Percentiles rank a stretch among this genome's conserved stretches.
Conservation (phyloP, 2,888 invertebrate genomes). For the Sclerodermus sp. region DNA sequence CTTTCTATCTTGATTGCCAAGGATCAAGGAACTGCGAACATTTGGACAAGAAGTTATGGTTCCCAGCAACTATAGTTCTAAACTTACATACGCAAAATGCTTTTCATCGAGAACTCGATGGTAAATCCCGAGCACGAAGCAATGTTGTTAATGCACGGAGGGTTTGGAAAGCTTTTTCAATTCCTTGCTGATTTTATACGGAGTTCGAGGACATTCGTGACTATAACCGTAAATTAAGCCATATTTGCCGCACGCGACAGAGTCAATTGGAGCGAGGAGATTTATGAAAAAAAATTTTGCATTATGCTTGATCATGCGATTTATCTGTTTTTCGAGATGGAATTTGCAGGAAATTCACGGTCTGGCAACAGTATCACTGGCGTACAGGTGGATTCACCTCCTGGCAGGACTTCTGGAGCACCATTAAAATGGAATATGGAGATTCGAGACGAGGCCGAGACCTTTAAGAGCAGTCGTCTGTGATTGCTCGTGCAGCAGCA, state of each 20-base stretch:
- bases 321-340: conserved; percentile 24
- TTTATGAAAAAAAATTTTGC: no score
- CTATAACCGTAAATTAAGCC: no score
- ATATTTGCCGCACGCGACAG: no score
- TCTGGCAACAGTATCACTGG: neutral
- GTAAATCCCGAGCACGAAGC: no score
- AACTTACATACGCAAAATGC: no score
- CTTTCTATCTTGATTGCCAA: neutral
- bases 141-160: conserved; percentile 6
- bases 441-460: conserved; percentile 15
- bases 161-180: conserved; percentile 9
- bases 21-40: no score
- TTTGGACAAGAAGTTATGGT: no score
- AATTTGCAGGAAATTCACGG: conserved; percentile 26
- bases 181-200: conserved; percentile 1
- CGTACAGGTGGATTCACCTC: conserved; percentile 5
- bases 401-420: conserved; percentile 17
- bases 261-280: no score
- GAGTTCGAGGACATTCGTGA: neutral
- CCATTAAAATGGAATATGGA: conserved; percentile 29
- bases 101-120: no score
- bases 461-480: conserved; percentile 24
- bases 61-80: no score
- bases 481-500: conserved; percentile 13
- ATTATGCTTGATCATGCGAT: no score